These are phyloP conservation scores for Microtus ochrogaster DNA, from an alignment of 2,113 vertebrate species.

Conservation along the genomic window DNA sequence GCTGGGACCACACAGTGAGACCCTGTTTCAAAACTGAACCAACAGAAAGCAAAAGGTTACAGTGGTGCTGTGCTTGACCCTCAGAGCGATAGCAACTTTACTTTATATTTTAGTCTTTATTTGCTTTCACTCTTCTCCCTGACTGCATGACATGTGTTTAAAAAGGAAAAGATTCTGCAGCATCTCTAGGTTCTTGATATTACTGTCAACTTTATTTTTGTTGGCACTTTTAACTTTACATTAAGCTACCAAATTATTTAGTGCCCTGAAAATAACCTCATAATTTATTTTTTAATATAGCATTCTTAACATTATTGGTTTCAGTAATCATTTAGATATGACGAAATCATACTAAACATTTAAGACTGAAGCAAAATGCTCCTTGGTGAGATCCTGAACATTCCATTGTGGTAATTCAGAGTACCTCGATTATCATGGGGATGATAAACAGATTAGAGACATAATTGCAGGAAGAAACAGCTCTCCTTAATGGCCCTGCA, in stretches of 20 bases:
- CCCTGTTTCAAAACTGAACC: neutral
- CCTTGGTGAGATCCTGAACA: slow-evolving; percentile 41
- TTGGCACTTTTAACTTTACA: slow-evolving; percentile 34
- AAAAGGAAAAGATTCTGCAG: slow-evolving; percentile 37
- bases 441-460: slow-evolving; percentile 64
- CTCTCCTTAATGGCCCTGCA: slow-evolving; percentile 52
- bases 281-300: slow-evolving; percentile 41
- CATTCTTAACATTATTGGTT: neutral
- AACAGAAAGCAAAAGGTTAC: neutral
- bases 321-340: slow-evolving; percentile 26
- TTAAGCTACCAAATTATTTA: slow-evolving; percentile 20
- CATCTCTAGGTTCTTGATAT: neutral
- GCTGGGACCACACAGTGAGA: neutral
- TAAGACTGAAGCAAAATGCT: slow-evolving; percentile 40
- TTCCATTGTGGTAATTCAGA: slow-evolving; percentile 52
- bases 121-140: slow-evolving; percentile 37
- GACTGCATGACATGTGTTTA: neutral
- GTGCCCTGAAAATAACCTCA: slow-evolving; percentile 17
- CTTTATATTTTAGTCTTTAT: slow-evolving; percentile 7
- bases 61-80: neutral
- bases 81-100: neutral
- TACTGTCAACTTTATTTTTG: slow-evolving; percentile 15
- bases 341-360: neutral
- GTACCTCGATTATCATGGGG: slow-evolving; percentile 42
- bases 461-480: slow-evolving; percentile 58